Base-by-base conservation (phyloP, 1,140 invertebrate genomes). In the Bombus pascuorum region DNA sequence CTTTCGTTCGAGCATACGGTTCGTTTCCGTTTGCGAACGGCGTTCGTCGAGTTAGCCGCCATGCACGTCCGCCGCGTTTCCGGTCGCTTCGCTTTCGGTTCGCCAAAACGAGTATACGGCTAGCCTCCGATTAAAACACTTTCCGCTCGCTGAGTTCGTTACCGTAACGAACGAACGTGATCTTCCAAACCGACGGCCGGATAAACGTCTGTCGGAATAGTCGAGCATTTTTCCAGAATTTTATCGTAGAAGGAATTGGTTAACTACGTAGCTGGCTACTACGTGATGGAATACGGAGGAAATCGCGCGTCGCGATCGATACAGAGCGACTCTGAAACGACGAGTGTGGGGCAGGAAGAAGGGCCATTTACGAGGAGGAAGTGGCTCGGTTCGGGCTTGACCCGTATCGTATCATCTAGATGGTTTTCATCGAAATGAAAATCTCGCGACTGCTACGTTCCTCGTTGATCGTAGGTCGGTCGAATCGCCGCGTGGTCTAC, bases 41-140 rank as follows among this genome's bases (percentile, higher is more conserved):
- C 8, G 42, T 42, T 72, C 39, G 71, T 34, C 79, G n/a, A 37
- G 79, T 25, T 22, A n/a, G 12, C 62, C 34, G 28, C 47, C 79
- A 72, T 44, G 37, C 39, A 72, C 34, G 34, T 59, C 18, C 47
- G 44, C 42, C 32, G 22, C 22, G 66, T n/a, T 81, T 81, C 68
- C 79, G 79, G 53, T 39, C 28, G 75, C 57, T 77, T 77, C 75
- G 59, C 59, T 78, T 76, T 62, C 74, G 25, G 79, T 81, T 59
- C 47, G 68, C 68, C 70, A 73, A 73, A 71, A 72, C 32, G 34
- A 59, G 15, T 57, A 57, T 59, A n/a, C n/a, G 42, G 18, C 39
- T 28, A 42, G 71, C 8, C 59, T 34, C 28, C 73, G 42, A 75
- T 75, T 78, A 62, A 71, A 59, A 71, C 42, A 47, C 75, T 79